Percentiles rank a stretch among this genome's conserved stretches.
These are phyloP conservation scores for Glaucidium brasilianum DNA, from an alignment of 2,113 vertebrate genomes.

Conservation along the genomic window DNA sequence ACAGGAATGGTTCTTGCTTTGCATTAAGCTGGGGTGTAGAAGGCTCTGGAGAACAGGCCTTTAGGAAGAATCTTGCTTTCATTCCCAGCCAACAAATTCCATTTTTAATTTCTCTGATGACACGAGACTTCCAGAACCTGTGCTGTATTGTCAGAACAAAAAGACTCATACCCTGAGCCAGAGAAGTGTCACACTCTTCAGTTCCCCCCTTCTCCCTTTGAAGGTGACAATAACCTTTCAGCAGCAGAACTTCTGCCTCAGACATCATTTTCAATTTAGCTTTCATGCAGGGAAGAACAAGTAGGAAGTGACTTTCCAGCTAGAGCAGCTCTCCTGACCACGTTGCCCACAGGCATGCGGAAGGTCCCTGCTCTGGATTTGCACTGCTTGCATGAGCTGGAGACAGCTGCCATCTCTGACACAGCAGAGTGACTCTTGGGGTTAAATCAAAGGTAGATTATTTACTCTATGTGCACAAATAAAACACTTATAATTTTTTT, in stretches of 20 bases:
- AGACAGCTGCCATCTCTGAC: neutral
- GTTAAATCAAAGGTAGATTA: neutral
- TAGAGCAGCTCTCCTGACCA: neutral
- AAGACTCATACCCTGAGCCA: neutral
- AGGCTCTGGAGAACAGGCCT: neutral
- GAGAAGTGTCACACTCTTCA: neutral
- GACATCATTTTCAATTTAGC: neutral
- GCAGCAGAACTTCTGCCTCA: neutral
- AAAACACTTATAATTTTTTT: neutral
- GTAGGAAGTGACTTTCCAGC: neutral
- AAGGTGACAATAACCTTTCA: neutral
- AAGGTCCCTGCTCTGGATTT: neutral
- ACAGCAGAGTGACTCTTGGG: neutral
- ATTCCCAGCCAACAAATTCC: neutral
- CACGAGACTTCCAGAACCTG: neutral
- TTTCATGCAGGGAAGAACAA: neutral
- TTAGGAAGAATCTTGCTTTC: neutral
- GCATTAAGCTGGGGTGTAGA: neutral
- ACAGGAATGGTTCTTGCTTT: neutral
- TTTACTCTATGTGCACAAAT: neutral
- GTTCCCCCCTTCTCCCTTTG: neutral
- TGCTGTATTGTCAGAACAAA: neutral
- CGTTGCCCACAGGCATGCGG: rapidly evolving
- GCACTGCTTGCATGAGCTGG: neutral
- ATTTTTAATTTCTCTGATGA: neutral